Conservation (phyloP, 2,113 vertebrate species). For the Polypterus bichir region DNA sequence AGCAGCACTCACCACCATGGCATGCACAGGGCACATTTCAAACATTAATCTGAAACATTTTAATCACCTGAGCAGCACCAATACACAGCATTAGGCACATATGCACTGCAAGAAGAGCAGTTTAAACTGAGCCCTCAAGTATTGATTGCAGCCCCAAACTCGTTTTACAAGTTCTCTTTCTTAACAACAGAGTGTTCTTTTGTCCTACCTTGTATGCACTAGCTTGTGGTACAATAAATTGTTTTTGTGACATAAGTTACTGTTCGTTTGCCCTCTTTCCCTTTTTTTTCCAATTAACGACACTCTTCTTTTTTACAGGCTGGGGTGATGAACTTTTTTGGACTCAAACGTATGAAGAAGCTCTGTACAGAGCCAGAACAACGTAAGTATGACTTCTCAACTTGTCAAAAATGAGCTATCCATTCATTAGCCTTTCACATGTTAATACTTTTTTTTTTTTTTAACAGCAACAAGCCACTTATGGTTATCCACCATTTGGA, state of each 20-base stretch:
- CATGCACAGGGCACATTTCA: too few species aligned
- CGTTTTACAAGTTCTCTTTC: too few species aligned
- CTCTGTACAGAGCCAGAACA: slow-evolving; percentile 64
- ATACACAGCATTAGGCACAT: too few species aligned
- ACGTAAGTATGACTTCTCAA: slow-evolving; percentile 37
- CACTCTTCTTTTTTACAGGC: slow-evolving; percentile 41
- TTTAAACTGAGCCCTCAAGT: too few species aligned
- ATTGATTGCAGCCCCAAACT: too few species aligned
- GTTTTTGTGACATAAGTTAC: neutral
- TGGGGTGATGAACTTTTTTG: slow-evolving; percentile 90
- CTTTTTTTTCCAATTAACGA: neutral
- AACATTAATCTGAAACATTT: too few species aligned
- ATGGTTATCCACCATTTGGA: slow-evolving; percentile 87
- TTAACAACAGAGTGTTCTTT: neutral
- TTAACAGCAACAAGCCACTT: slow-evolving; percentile 75
- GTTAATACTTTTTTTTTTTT: slow-evolving; percentile 8
- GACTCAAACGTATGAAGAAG: slow-evolving; percentile 92
- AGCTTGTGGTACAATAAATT: neutral
- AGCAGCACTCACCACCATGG: too few species aligned
- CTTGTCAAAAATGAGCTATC: neutral
- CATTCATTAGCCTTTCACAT: too few species aligned
- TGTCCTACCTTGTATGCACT: neutral
- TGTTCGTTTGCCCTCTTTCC: neutral
- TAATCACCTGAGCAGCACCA: too few species aligned
- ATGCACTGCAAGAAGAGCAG: too few species aligned